Evolutionary conservation across 2,113 vertebrate genomes (phyloP).

Genomic region (Connochaetes taurinus): DNA sequence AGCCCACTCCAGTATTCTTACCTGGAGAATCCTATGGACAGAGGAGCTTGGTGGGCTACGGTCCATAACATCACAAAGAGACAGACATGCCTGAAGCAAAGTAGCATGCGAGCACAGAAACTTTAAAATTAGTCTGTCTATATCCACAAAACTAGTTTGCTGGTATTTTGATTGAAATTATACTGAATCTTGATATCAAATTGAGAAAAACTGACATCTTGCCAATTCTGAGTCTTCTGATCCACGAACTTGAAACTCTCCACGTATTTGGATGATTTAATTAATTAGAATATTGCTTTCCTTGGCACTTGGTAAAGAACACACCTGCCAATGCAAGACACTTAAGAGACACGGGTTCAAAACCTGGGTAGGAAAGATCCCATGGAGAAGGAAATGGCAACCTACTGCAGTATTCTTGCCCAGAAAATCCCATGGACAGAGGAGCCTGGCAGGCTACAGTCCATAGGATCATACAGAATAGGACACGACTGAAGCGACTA

Average conservation of each 20-base stretch:
- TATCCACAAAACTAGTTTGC: background rate
- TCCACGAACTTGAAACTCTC: background rate
- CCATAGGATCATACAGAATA: background rate
- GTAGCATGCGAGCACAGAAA: background rate
- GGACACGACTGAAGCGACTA: background rate
- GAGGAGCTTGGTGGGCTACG: background rate
- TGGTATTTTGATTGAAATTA: background rate
- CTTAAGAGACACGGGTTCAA: background rate
- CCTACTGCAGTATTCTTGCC: background rate
- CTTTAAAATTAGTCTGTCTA: background rate
- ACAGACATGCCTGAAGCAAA: background rate
- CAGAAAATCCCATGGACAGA: background rate
- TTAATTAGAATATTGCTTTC: background rate
- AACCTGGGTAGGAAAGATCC: background rate
- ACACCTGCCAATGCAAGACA: background rate
- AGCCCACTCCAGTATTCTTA: background rate
- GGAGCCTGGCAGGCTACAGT: background rate
- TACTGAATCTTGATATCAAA: background rate
- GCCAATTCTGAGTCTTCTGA: background rate
- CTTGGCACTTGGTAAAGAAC: background rate
- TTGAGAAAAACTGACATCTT: background rate
- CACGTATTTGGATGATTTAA: background rate
- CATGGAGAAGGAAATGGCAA: background rate
- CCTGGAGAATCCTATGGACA: background rate
- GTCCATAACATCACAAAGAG: background rate